phyloP scores from a whole-genome alignment of 1,140 invertebrate genomes.

The Pteromalus puparum region DNA sequence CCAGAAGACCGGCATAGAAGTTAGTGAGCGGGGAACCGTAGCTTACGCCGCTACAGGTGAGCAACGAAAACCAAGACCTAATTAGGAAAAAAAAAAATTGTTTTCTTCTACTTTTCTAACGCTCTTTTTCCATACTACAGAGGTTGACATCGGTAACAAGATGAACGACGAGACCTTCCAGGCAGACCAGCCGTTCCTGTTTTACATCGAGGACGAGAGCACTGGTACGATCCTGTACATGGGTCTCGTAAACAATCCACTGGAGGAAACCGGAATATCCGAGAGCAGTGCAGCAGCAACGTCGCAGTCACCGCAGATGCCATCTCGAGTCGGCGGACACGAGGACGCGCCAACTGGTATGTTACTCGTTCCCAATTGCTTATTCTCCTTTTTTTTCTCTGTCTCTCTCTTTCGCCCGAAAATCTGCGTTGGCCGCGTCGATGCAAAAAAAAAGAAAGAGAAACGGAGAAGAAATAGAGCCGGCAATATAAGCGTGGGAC shows the following conservation, averaged over 20 bases:
- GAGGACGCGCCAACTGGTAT: background rate
- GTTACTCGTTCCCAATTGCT: background rate
- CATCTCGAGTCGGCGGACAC: background rate
- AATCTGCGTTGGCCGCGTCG: background rate
- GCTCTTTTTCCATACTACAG: constrained; percentile 68
- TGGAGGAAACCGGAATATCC: constrained; percentile 54
- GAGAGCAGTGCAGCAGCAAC: constrained; percentile 5
- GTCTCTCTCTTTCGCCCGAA: background rate
- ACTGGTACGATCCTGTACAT: constrained; percentile 83
- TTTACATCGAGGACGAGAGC: constrained; percentile 86
- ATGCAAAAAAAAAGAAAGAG: background rate
- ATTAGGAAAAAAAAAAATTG: background rate
- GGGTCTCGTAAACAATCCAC: constrained; percentile 82
- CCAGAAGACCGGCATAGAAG: constrained; percentile 88
- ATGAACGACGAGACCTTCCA: constrained; percentile 80
- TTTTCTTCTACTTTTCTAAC: background rate
- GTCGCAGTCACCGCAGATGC: background rate
- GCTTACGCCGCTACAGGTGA: constrained; percentile 86
- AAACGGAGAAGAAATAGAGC: background rate
- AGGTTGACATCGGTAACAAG: constrained; percentile 83
- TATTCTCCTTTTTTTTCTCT: too few relatives aligned
- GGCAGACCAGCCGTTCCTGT: constrained; percentile 85
- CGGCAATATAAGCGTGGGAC: background rate
- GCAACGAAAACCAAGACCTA: too few relatives aligned
- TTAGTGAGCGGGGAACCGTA: constrained; percentile 88